Base-by-base conservation (phyloP, 2,113 vertebrate species). In the Prionailurus bengalensis region DNA sequence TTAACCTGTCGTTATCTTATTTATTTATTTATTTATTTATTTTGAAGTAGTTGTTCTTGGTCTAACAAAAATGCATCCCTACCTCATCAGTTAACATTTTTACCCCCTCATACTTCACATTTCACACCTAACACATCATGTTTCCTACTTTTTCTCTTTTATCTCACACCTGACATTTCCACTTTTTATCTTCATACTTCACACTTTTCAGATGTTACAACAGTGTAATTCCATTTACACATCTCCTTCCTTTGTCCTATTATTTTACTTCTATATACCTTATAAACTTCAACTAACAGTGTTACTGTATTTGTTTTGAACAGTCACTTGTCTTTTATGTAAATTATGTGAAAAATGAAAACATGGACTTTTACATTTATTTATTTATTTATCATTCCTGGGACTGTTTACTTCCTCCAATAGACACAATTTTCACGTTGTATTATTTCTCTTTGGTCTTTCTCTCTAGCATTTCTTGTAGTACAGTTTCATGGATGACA, bases 321-420 rank as follows among this genome's bases (percentile, higher is more conserved):
- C 8, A 86, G 31, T 80, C 3, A 45, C 25, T 87, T 96, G 42
- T 76, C 51, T 81, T 74, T 70, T 61, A 36, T 74, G 39, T 63
- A 91, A 83, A 70, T 80, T 73, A 74, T 85, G 45, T 89, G 17
- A 93, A 70, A 53, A 79, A 45, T 66, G 73, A 36, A 94, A 89
- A 51, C n/a, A 19, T 12, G 31, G 48, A 21, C 39, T 73, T 87
- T 86, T 51, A 14, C 79, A 79, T 23, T 76, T 27, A 70, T 39
- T 91, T 83, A 61, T 61, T 61, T 61, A 90, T 15, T 89, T 80
- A 63, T 36, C 27, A 14, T 84, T 78, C 42, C 25, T 92, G 29
- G 14, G 74, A 79, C n/a, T 88, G 10, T 79, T 36, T 87, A 9
- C 61, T 95, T 70, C 83, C 85, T 81, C 31, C 70, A n/a, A 0